These are phyloP conservation scores for Synanthedon myopaeformis DNA, from an alignment of 2,888 invertebrate species.

Conservation along the genomic window DNA sequence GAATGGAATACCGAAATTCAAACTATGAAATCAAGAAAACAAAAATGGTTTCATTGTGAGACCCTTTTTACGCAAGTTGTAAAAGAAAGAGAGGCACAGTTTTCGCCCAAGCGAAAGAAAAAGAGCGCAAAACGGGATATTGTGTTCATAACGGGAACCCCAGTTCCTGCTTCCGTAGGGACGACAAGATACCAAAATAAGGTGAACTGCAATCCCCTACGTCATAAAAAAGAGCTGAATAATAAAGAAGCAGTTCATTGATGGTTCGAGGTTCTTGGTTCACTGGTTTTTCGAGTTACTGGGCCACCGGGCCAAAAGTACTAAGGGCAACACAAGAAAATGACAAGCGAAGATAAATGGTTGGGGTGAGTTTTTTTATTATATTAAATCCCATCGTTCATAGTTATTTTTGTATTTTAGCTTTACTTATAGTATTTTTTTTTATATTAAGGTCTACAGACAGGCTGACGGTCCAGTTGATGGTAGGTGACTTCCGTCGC, in stretches of 20 bases:
- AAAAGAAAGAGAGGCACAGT: slow-evolving; percentile 18
- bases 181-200: slow-evolving; percentile 23
- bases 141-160: slow-evolving; percentile 38
- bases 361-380: no score
- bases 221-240: slow-evolving; percentile 6
- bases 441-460: no score
- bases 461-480: no score
- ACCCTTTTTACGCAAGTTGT: slow-evolving; percentile 20
- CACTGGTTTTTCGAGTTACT: slow-evolving; percentile 25
- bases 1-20: slow-evolving; percentile 14
- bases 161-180: slow-evolving; percentile 48
- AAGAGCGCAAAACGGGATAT: neutral
- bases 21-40: slow-evolving; percentile 25
- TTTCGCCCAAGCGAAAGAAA: neutral
- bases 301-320: slow-evolving; percentile 43
- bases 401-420: no score
- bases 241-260: slow-evolving; percentile 18
- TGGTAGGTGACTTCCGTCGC: no score
- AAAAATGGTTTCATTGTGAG: slow-evolving; percentile 15
- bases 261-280: slow-evolving; percentile 17
- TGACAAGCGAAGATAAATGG: neutral
- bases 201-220: slow-evolving; percentile 30
- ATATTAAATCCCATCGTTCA: no score
- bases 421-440: no score
- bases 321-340: slow-evolving; percentile 4